Evolutionary conservation across 2,797 vertebrate genomes (phyloP), one percentile per base, ranked within the genome.

Genomic region (Geotria australis): DNA sequence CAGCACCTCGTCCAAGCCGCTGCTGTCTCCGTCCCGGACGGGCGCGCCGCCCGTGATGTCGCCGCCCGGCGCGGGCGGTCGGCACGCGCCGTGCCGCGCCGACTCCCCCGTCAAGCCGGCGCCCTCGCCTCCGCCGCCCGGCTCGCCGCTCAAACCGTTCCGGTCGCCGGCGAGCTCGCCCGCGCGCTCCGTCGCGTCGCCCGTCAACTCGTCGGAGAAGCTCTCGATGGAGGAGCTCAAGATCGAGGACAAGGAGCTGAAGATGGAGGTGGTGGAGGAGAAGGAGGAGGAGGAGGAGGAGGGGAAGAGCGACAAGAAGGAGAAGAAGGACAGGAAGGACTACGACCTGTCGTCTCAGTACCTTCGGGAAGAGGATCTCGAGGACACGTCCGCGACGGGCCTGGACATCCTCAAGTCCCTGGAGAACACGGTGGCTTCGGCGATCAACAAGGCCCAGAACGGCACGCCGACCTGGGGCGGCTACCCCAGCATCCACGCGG

Each of bases 381-480:
- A 86, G 15, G 85, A 94, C 60, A 72, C 77, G 55, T 82, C 86
- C 53, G 86, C 82, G 73, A 88, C 82, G 0, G 89, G 88, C 2
- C 70, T 94, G 59, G 86, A 98, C 65, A 95, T 98, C 61, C 60
- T 98, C 3, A 98, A 94, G 69, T 95, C 86, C 46, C 73, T 98
- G 48, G 89, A 94, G 70, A 94, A 95, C 66, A 89, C 89, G 0
- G 86, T 98, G 59, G 84, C 84, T 59, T 82, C 82, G 57, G 89
- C 89, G 64, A 98, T 98, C 74, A 98, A 78, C 71, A 98, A 98
- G 63, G 89, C 89, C 62, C 89, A 98, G 74, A 95, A 91, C 0
- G 89, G 89, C 10, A 78, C 88, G 0, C 89, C 89, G 53, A 93
- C 83, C 2, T 98, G 89, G 89, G 88, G 88, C 10, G 89, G 86